Conservation (phyloP, 2,113 vertebrate species). For the Melanerpes formicivorus region DNA sequence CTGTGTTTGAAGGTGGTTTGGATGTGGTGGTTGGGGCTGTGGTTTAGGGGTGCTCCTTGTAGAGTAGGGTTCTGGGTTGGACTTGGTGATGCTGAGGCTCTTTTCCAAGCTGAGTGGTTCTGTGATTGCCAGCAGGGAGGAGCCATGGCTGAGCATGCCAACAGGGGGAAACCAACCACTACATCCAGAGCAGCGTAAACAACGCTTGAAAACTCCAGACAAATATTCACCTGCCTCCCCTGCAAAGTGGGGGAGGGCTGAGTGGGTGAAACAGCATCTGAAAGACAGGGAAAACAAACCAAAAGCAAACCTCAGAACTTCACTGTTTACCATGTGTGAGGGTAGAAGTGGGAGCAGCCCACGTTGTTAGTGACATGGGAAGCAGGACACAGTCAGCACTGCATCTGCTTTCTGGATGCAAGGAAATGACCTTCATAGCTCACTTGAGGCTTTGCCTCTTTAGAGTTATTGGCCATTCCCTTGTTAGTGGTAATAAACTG, state of each 20-base stretch:
- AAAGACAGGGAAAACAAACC: background rate
- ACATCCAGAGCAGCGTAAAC: background rate
- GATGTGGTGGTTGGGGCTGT: too few species aligned
- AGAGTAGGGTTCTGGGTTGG: too few species aligned
- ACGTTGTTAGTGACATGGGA: background rate
- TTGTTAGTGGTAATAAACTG: conserved; percentile 62
- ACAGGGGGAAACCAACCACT: background rate
- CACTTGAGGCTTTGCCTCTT: conserved; percentile 48
- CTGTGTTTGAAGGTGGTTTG: too few species aligned
- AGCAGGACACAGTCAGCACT: background rate
- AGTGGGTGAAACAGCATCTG: background rate
- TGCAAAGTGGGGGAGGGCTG: background rate
- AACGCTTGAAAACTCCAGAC: background rate
- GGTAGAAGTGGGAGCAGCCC: background rate
- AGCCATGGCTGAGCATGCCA: background rate
- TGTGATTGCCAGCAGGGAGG: background rate
- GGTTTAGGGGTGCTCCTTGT: too few species aligned
- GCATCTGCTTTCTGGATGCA: conserved; percentile 41
- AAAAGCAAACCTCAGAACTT: background rate
- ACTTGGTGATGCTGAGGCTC: too few species aligned
- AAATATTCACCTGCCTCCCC: background rate
- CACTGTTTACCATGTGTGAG: conserved; percentile 17
- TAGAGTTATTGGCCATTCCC: conserved; percentile 37
- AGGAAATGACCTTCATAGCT: conserved; percentile 53
- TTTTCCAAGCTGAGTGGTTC: too few species aligned